Evolutionary conservation across 2,797 vertebrate genomes (phyloP), one percentile per base, ranked within the genome.

Genomic region (Mus spretus): DNA sequence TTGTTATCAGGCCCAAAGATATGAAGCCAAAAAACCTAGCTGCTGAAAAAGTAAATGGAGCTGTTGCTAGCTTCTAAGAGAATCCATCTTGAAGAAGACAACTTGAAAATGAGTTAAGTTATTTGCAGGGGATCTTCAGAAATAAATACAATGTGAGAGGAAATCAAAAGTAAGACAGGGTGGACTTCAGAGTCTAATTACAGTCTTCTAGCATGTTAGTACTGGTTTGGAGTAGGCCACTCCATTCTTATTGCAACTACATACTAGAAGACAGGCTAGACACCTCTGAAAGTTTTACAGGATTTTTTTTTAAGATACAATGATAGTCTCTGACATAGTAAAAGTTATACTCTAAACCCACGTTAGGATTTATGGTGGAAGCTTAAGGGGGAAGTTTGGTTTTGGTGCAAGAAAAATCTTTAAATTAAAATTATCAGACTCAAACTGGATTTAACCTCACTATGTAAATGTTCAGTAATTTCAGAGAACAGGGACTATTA

Each of bases 91-190:
- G 28, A 67, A 14, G n/a, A 81, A 17, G 11, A 84, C 9, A 34
- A 77, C 26, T 50, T 78, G 61, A 31, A 10, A 92, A 72, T 10
- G 1, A 2, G 0, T 3, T 4, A 78, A 24, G 6, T 2, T 78
- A 4, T 82, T 53, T 55, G 28, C 14, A 70, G 11, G 34, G 44
- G 24, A 84, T 22, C 14, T 85, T 17, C 91, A 90, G 12, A 77
- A 3, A 6, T 37, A 22, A 3, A 74, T 44, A 7, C 11, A 37
- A 78, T 9, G 0, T 31, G 2, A 26, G 2, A 19, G 5, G n/a
- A 78, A 80, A 34, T 10, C 15, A 81, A 13, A 63, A 59, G 24
- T 8, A 82, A 89, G 0, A 0, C 24, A 37, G 34, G 34, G 34
- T 40, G 61, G n/a, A 55, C 11, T 59, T 37, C 12, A 20, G 7